Evolutionary conservation across 2,113 vertebrate species (phyloP).

Genomic region (Varanus komodoensis): DNA sequence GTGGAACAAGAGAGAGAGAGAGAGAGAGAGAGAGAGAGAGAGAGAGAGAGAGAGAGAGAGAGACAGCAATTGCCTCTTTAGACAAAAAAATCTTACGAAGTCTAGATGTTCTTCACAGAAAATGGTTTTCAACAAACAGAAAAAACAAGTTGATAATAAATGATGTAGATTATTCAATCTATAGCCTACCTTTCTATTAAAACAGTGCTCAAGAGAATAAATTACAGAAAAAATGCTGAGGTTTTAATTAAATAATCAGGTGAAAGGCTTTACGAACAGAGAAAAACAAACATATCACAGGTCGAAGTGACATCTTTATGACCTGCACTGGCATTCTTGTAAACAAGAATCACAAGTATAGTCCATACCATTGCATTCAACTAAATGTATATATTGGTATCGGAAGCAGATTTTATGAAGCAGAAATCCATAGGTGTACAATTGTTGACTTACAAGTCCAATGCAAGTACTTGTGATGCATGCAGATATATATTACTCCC

Average conservation of each 20-base stretch:
- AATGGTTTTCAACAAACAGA: background rate
- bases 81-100: background rate
- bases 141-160: background rate
- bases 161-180: background rate
- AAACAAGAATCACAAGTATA: background rate
- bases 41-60: too few relatives aligned
- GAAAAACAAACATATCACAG: background rate
- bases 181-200: too few relatives aligned
- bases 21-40: too few relatives aligned
- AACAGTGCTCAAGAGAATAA: too few relatives aligned
- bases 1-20: background rate
- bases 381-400: background rate
- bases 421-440: background rate
- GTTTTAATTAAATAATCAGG: too few relatives aligned
- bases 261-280: background rate
- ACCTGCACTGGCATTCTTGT: background rate
- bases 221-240: too few relatives aligned
- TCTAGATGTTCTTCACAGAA: background rate
- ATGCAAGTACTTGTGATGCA: background rate
- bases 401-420: background rate
- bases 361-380: background rate
- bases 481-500: background rate
- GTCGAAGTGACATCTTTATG: background rate
- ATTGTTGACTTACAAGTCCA: background rate
- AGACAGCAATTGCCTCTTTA: background rate